Percentiles rank a stretch among this genome's conserved stretches.
phyloP scores from a whole-genome alignment of 1,140 invertebrate genomes.

The Sarcophaga bullata region DNA sequence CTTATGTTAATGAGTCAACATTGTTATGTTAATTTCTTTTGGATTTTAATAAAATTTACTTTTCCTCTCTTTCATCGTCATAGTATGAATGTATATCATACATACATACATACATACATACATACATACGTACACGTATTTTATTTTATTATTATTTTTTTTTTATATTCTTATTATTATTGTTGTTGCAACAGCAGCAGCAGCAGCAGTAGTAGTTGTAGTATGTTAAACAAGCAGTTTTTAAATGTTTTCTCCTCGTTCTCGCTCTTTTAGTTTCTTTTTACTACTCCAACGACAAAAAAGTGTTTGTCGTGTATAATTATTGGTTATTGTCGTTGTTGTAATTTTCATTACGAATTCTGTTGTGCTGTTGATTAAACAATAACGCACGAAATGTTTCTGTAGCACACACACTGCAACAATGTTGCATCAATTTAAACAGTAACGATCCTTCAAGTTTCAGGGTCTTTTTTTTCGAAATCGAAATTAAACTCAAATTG shows the following conservation, averaged over 20 bases:
- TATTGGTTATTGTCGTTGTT: neutral
- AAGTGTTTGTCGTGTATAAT: neutral
- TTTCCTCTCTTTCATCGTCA: no score
- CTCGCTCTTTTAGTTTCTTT: neutral
- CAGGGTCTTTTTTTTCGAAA: no score
- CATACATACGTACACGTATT: neutral
- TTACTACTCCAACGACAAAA: neutral
- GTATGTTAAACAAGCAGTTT: no score
- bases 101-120: neutral
- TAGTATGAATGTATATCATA: no score
- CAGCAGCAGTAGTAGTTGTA: no score
- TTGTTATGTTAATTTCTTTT: slow-evolving; percentile 36
- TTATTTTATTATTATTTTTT: neutral
- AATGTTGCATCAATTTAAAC: no score
- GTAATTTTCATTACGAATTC: neutral
- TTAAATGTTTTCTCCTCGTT: no score
- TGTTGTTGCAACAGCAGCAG: no score
- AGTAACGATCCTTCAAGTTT: no score
- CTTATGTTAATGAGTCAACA: slow-evolving; percentile 40
- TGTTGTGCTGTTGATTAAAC: neutral
- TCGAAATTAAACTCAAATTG: no score
- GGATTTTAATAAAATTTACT: neutral
- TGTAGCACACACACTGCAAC: neutral
- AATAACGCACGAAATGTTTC: neutral
- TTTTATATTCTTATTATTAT: neutral